Evolutionary conservation across 2,888 invertebrate genomes (phyloP).

Genomic region (Brachypterus glaber): DNA sequence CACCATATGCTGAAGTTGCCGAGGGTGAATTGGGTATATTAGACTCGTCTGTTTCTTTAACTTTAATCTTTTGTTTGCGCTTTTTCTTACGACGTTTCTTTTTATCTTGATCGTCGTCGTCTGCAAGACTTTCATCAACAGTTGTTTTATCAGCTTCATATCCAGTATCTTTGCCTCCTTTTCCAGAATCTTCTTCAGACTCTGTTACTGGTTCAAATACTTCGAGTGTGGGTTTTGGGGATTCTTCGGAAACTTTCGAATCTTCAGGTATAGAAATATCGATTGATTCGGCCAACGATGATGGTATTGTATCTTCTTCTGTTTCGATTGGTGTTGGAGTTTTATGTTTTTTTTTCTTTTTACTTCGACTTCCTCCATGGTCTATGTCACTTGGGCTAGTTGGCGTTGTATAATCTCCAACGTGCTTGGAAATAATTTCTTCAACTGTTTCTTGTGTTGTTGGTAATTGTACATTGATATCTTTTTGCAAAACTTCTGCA

Average conservation of each 20-base stretch:
- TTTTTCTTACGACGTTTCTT: slow-evolving; percentile 40
- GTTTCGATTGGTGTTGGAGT: slow-evolving; percentile 25
- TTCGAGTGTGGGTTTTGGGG: slow-evolving; percentile 46
- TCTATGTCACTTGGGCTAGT: slow-evolving; percentile 39
- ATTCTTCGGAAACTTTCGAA: slow-evolving; percentile 42
- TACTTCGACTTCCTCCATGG: slow-evolving; percentile 47
- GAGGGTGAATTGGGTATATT: slow-evolving; percentile 44
- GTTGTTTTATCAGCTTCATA: slow-evolving; percentile 63
- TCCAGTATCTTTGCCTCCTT: slow-evolving; percentile 51
- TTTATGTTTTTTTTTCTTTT: slow-evolving; percentile 57
- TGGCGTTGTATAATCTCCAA: slow-evolving; percentile 33
- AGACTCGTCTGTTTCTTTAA: slow-evolving; percentile 43
- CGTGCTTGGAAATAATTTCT: slow-evolving; percentile 32
- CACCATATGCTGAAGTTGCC: slow-evolving; percentile 32
- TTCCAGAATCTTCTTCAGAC: slow-evolving; percentile 35
- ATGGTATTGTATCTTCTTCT: slow-evolving; percentile 34
- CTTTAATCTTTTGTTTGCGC: slow-evolving; percentile 42
- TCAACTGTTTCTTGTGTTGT: slow-evolving; percentile 17
- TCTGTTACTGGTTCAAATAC: slow-evolving; percentile 31
- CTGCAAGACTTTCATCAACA: slow-evolving; percentile 48
- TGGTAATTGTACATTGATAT: slow-evolving; percentile 33
- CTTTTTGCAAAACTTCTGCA: slow-evolving; percentile 31
- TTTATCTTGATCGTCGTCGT: slow-evolving; percentile 37
- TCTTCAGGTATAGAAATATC: slow-evolving; percentile 45
- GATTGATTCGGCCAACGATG: slow-evolving; percentile 46